Conservation (phyloP, 2,888 invertebrate genomes). For the Caenorhabditis sinica region DNA sequence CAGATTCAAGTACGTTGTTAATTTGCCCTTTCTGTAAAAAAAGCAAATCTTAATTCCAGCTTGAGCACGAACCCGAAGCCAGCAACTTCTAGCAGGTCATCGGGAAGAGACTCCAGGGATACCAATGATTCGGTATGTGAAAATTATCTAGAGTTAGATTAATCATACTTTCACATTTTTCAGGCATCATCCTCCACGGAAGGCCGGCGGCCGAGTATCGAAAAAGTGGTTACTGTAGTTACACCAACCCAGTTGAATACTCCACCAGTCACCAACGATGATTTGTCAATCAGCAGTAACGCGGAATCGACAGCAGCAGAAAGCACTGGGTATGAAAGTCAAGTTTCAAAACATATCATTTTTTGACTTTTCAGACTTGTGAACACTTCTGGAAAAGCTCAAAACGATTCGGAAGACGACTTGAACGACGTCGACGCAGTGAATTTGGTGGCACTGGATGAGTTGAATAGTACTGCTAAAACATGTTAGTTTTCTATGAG, state of each 20-base stretch:
- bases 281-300: conserved; percentile 61
- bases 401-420: conserved; percentile 76
- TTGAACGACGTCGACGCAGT: conserved; percentile 79
- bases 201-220: conserved; percentile 43
- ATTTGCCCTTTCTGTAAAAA: not conserved
- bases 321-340: conserved; percentile 47
- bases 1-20: conserved; percentile 91
- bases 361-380: conserved; percentile 51
- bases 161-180: not conserved
- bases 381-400: conserved; percentile 57
- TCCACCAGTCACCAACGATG: conserved; percentile 46
- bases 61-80: conserved; percentile 45
- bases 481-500: conserved; percentile 67
- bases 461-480: conserved; percentile 74
- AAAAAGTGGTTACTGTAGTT: conserved; percentile 53
- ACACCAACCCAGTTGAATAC: conserved; percentile 41
- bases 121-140: conserved; percentile 42
- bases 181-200: conserved; percentile 55
- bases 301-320: conserved; percentile 56
- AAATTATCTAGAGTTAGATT: too few species aligned
- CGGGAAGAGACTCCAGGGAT: conserved; percentile 54
- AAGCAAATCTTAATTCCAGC: conserved; percentile 5
- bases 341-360: not conserved
- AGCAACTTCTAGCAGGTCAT: conserved; percentile 31
- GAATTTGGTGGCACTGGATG: conserved; percentile 82